Evolutionary conservation across 2,888 invertebrate genomes (phyloP).

Genomic region (Volucella bombylans): DNA sequence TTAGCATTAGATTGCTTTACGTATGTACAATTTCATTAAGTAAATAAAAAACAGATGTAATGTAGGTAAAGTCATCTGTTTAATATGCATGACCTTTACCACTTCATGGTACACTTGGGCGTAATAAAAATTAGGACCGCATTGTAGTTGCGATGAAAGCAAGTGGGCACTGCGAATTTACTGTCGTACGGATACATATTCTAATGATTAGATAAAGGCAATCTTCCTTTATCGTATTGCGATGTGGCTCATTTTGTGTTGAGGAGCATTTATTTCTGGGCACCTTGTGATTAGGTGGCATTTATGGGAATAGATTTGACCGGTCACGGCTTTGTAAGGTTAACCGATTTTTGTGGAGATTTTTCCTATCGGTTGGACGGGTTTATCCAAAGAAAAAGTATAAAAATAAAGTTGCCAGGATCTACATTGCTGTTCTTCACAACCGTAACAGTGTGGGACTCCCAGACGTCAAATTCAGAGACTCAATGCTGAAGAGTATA

Average conservation of each 20-base stretch:
- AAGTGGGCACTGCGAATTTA: constrained; percentile 1
- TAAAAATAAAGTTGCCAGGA: too few relatives aligned
- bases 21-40: background rate
- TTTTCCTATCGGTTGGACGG: too few relatives aligned
- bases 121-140: constrained; percentile 14
- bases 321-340: too few relatives aligned
- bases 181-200: background rate
- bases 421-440: too few relatives aligned
- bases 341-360: too few relatives aligned
- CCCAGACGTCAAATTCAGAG: too few relatives aligned
- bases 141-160: constrained; percentile 13
- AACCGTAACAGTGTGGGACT: too few relatives aligned
- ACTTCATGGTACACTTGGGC: constrained; percentile 18
- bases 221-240: background rate
- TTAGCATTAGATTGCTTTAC: background rate
- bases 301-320: too few relatives aligned
- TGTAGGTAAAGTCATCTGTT: constrained; percentile 4
- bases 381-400: too few relatives aligned
- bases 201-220: background rate
- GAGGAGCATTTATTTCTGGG: too few relatives aligned
- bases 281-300: too few relatives aligned
- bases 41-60: constrained; percentile 10
- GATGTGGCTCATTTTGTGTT: background rate
- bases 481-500: too few relatives aligned
- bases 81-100: constrained; percentile 23